These are phyloP conservation scores for Salarias fasciatus DNA, from an alignment of 2,797 vertebrate species.

Conservation along the genomic window DNA sequence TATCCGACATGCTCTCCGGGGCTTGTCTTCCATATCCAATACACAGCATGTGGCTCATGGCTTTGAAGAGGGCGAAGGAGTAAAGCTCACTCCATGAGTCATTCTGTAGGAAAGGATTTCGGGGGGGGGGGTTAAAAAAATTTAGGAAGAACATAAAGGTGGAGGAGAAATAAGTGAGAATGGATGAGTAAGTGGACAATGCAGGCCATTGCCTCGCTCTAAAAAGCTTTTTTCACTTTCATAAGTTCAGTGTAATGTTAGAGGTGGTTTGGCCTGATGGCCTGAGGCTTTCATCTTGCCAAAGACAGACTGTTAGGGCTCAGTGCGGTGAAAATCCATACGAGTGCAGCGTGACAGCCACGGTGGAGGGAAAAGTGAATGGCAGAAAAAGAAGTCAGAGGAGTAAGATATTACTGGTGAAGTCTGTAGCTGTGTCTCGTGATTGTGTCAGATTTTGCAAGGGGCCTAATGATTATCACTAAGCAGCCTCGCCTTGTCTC, in stretches of 20 bases:
- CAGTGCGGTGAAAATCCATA: slow-evolving; percentile 1
- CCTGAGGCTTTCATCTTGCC: slow-evolving; percentile 10
- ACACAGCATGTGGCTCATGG: slow-evolving; percentile 98
- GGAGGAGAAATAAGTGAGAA: background rate
- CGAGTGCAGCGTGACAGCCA: slow-evolving; percentile 9
- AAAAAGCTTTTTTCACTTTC: background rate
- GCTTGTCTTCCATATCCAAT: slow-evolving; percentile 96
- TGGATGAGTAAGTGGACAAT: background rate
- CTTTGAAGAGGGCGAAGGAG: slow-evolving; percentile 96
- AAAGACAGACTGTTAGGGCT: background rate
- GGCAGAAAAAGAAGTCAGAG: slow-evolving; percentile 4
- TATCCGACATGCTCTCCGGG: slow-evolving; percentile 95
- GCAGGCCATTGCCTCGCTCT: background rate
- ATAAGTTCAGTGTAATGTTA: slow-evolving; percentile 15
- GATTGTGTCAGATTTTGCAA: slow-evolving; percentile 30
- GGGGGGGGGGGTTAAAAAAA: background rate
- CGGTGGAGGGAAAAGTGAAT: slow-evolving; percentile 1
- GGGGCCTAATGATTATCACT: slow-evolving; percentile 37
- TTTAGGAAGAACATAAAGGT: background rate
- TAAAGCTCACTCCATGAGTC: slow-evolving; percentile 96
- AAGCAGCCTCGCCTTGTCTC: slow-evolving; percentile 25
- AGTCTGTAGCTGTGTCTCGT: slow-evolving; percentile 12
- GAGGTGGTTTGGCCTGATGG: slow-evolving; percentile 18
- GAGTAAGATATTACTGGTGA: slow-evolving; percentile 10
- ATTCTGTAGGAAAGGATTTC: slow-evolving; percentile 81